Conservation (phyloP, 2,797 vertebrate species). For the Paedocypris micromegethes region DNA sequence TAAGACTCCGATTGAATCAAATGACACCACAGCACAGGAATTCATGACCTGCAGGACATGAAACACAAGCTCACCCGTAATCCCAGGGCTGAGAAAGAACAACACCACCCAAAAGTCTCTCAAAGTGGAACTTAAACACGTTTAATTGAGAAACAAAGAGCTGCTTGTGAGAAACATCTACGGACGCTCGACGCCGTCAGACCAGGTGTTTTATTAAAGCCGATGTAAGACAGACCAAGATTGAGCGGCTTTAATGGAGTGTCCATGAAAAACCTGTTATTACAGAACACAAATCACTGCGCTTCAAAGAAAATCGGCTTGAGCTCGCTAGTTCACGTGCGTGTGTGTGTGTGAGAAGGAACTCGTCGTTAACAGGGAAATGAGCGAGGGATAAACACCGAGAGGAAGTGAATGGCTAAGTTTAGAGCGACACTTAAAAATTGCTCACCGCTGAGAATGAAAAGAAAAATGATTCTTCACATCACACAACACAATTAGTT, state of each 20-base stretch:
- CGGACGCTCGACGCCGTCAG: constrained; percentile 13
- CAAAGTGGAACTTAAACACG: constrained; percentile 6
- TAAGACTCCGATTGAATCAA: constrained; percentile 24
- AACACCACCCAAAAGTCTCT: constrained; percentile 14
- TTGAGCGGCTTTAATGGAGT: constrained; percentile 18
- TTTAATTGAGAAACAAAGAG: constrained; percentile 35
- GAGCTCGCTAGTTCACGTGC: neutral
- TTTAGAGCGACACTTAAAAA: neutral
- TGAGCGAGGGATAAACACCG: constrained; percentile 31
- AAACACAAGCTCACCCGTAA: constrained; percentile 27
- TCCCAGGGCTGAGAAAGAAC: constrained; percentile 19
- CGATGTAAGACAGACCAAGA: constrained; percentile 18
- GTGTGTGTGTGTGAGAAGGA: constrained; percentile 26
- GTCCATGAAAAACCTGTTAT: constrained; percentile 36
- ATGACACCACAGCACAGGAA: constrained; percentile 38
- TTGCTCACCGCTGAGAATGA: too few relatives aligned
- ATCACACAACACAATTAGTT: too few relatives aligned
- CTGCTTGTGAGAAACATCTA: constrained; percentile 35
- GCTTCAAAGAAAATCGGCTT: constrained; percentile 36
- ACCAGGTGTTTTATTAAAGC: constrained; percentile 11
- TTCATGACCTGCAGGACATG: constrained; percentile 30
- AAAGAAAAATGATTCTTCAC: too few relatives aligned
- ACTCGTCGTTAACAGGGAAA: constrained; percentile 11
- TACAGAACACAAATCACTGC: constrained; percentile 34
- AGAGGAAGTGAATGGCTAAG: neutral